Evolutionary conservation across 2,113 vertebrate genomes (phyloP).

Genomic region (Forbesichthys papilliferus): DNA sequence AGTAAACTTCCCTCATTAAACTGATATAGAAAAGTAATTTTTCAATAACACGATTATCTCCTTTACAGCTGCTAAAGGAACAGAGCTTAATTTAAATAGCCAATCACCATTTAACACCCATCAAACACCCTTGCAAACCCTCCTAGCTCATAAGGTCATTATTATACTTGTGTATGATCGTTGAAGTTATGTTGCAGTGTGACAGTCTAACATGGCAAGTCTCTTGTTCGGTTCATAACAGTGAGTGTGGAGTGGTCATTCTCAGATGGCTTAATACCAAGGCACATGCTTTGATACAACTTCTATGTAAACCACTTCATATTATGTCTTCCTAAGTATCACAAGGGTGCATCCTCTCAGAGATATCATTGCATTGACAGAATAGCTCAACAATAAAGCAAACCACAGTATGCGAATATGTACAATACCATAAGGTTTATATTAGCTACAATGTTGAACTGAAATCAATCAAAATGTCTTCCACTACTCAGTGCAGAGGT

Average conservation of each 20-base stretch:
- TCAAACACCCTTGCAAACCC: background rate
- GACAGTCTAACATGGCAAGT: constrained; percentile 6
- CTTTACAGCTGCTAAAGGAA: constrained; percentile 10
- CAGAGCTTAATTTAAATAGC: background rate
- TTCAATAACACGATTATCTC: background rate
- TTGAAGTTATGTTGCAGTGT: constrained; percentile 31
- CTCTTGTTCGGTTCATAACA: constrained; percentile 26
- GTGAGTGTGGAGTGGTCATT: constrained; percentile 23
- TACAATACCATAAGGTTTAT: too few species aligned
- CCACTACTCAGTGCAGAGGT: too few species aligned
- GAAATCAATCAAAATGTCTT: too few species aligned
- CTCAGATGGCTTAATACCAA: constrained; percentile 7
- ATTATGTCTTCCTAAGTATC: too few species aligned
- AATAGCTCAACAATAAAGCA: too few species aligned
- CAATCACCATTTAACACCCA: background rate
- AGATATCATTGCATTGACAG: too few species aligned
- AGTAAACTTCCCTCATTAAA: background rate
- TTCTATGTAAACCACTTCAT: background rate
- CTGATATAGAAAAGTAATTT: too few species aligned
- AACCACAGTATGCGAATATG: too few species aligned
- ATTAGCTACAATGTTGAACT: too few species aligned
- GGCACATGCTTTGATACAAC: constrained; percentile 16
- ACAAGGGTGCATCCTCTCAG: too few species aligned
- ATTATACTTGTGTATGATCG: constrained; percentile 5
- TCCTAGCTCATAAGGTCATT: constrained; percentile 15